Conservation (phyloP, 2,113 vertebrate genomes). For the Anarrhichthys ocellatus region DNA sequence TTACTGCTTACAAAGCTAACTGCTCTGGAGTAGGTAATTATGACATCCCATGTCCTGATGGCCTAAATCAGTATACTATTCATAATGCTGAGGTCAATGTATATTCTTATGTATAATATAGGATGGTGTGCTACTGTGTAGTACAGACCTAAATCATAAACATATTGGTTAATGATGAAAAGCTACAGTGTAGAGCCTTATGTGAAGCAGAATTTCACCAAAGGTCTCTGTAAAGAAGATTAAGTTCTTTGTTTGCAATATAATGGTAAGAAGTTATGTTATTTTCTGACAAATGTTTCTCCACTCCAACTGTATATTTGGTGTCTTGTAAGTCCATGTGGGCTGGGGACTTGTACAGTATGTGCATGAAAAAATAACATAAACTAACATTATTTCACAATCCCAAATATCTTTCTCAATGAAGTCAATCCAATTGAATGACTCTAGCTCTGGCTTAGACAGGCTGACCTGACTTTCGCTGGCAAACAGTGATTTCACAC, state of each 20-base stretch:
- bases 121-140: background rate
- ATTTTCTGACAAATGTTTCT: background rate
- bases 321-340: background rate
- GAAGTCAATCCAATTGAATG: background rate
- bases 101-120: background rate
- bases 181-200: background rate
- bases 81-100: background rate
- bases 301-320: background rate
- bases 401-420: background rate
- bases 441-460: background rate
- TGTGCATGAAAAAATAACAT: background rate
- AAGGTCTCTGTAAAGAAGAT: background rate
- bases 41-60: background rate
- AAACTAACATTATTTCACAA: background rate
- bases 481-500: conserved; percentile 29
- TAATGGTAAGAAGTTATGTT: background rate
- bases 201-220: background rate
- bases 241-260: background rate
- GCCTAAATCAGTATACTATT: background rate
- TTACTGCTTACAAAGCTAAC: conserved; percentile 10
- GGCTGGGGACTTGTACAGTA: background rate
- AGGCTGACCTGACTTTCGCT: conserved; percentile 17
- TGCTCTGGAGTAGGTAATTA: background rate
- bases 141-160: background rate
- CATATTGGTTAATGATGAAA: background rate